Percentiles rank a stretch among this genome's conserved stretches.
These are phyloP conservation scores for Melopsittacus undulatus DNA, from an alignment of 2,797 vertebrate genomes.

Conservation along the genomic window DNA sequence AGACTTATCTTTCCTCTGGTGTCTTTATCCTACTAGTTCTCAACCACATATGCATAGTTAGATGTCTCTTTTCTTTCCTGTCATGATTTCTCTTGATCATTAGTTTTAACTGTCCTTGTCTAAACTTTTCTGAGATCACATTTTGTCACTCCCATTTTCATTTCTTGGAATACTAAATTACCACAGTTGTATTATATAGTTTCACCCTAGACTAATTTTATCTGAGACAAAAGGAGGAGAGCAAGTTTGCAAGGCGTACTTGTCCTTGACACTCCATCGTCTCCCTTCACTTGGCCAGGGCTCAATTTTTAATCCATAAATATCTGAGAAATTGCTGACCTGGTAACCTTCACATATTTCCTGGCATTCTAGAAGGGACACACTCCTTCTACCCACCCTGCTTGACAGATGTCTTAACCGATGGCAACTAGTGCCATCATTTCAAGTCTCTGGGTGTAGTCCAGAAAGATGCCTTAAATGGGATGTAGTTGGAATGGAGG, in stretches of 20 bases:
- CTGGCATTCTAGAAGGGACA: constrained; percentile 37
- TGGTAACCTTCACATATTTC: constrained; percentile 35
- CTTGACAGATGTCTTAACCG: constrained; percentile 35
- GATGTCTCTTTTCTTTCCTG: not conserved
- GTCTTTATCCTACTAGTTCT: not conserved
- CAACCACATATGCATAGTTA: not conserved
- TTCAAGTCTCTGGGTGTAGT: not conserved
- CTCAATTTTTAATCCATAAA: constrained; percentile 61
- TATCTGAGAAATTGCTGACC: constrained; percentile 51
- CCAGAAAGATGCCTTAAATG: not conserved
- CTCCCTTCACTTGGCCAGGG: constrained; percentile 6
- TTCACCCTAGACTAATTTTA: not conserved
- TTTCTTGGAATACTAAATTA: not conserved
- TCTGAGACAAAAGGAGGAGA: not conserved
- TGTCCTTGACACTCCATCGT: constrained; percentile 14
- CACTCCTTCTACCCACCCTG: not conserved
- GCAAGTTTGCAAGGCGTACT: not conserved
- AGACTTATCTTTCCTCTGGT: not conserved
- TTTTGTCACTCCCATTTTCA: not conserved
- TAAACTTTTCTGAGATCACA: not conserved
- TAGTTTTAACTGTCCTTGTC: not conserved
- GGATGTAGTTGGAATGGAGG: not conserved
- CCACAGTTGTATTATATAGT: not conserved
- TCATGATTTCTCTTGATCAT: not conserved
- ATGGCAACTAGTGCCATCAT: constrained; percentile 10